phyloP scores from a whole-genome alignment of 2,888 invertebrate genomes.

The Ctena decussata region DNA sequence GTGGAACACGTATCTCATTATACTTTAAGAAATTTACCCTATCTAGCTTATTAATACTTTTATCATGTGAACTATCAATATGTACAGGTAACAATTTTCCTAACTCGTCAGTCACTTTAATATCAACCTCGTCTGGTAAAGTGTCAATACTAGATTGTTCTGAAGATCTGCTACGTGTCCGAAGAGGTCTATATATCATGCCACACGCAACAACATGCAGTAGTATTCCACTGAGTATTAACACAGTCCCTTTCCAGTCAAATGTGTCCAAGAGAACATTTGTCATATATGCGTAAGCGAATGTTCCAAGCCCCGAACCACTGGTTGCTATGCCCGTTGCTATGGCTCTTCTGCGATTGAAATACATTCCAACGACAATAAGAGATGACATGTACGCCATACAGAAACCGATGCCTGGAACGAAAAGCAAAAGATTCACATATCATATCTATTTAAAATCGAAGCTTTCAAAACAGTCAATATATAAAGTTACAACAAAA shows the following conservation, averaged over 20 bases:
- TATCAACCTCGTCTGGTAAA: background rate
- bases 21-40: conserved; percentile 5
- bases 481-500: no score
- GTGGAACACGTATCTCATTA: conserved; percentile 11
- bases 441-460: no score
- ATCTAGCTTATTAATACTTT: background rate
- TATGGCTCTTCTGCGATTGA: conserved; percentile 96
- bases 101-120: background rate
- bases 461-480: no score
- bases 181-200: conserved; percentile 94
- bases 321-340: conserved; percentile 98
- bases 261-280: conserved; percentile 88
- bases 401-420: conserved; percentile 95
- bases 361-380: conserved; percentile 98
- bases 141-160: background rate
- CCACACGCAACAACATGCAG: conserved; percentile 96
- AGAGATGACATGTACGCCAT: conserved; percentile 99
- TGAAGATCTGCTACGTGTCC: background rate
- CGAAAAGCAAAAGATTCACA: background rate
- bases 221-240: conserved; percentile 93
- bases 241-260: conserved; percentile 78
- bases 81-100: background rate
- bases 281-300: conserved; percentile 92
- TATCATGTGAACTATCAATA: background rate
- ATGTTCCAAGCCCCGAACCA: conserved; percentile 97